Percentiles rank a stretch among this genome's conserved stretches.
phyloP scores from a whole-genome alignment of 2,888 invertebrate species.

The Apamea epomidion region DNA sequence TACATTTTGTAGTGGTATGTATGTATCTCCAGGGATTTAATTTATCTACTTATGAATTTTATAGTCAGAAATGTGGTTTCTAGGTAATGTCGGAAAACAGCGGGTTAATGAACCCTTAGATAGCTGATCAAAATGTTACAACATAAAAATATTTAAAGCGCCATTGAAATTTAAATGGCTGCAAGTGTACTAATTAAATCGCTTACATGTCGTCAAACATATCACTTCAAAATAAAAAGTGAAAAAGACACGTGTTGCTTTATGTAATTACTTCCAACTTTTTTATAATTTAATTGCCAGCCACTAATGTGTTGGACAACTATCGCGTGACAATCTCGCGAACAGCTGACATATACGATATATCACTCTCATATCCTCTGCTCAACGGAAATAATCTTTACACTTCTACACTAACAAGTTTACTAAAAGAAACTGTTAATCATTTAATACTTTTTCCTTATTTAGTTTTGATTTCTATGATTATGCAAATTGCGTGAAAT shows the following conservation, averaged over 20 bases:
- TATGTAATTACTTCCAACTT: slow-evolving; percentile 35
- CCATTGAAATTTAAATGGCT: not conserved
- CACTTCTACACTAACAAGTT: slow-evolving; percentile 49
- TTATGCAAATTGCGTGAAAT: not conserved
- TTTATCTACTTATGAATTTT: not conserved
- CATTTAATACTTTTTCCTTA: slow-evolving; percentile 1
- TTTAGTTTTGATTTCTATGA: slow-evolving; percentile 1
- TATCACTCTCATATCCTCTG: slow-evolving; percentile 46
- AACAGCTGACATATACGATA: slow-evolving; percentile 46
- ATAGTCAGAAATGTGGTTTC: not conserved
- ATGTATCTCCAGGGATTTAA: not conserved
- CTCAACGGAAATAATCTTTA: slow-evolving; percentile 59
- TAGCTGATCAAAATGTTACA: not conserved
- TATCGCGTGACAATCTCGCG: slow-evolving; percentile 53
- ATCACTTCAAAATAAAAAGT: slow-evolving; percentile 13
- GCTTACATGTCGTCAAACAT: not conserved
- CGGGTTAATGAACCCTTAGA: not conserved
- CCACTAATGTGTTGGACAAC: slow-evolving; percentile 37
- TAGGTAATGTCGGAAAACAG: not conserved
- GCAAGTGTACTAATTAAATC: slow-evolving; percentile 7
- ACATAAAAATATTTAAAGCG: not conserved
- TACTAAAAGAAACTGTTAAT: slow-evolving; percentile 31
- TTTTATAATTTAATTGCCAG: slow-evolving; percentile 56
- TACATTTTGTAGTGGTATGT: not conserved
- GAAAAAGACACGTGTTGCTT: slow-evolving; percentile 30